Evolutionary conservation across 2,888 invertebrate species (phyloP).

Genomic region (Smittia aterrima): DNA sequence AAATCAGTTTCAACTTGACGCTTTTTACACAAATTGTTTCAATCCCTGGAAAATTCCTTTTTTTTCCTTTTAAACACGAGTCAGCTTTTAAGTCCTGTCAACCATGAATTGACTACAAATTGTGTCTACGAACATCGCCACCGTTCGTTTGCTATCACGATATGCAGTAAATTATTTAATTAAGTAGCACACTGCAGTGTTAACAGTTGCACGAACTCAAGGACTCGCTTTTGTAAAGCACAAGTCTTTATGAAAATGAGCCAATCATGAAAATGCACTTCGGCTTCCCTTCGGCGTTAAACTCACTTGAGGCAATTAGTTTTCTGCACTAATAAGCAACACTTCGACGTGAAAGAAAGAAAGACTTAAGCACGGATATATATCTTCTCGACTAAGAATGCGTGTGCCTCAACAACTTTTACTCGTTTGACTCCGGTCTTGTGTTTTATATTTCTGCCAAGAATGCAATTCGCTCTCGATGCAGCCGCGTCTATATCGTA

Average conservation of each 20-base stretch:
- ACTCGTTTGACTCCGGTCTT: conserved; percentile 24
- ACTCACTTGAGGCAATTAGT: background rate
- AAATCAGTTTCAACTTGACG: no score
- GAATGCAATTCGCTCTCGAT: conserved; percentile 19
- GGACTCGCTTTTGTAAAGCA: background rate
- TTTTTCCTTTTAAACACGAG: no score
- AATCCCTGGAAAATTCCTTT: no score
- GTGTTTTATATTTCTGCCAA: conserved; percentile 25
- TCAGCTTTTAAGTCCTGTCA: no score
- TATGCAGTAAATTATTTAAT: conserved; percentile 2
- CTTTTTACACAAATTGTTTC: no score
- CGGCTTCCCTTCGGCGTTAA: background rate
- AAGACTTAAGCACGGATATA: conserved; percentile 9
- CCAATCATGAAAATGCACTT: no score
- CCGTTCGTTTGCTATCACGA: no score
- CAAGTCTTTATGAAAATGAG: no score
- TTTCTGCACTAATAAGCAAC: conserved; percentile 8
- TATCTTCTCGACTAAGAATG: conserved; percentile 4
- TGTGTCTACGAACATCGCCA: no score
- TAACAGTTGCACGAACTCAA: background rate
- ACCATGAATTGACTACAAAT: no score
- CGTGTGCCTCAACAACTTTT: conserved; percentile 34
- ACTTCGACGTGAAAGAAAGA: background rate
- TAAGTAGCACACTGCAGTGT: background rate
- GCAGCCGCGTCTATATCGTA: background rate